A percentile compares a stretch with the other conserved stretches of the same genome.
phyloP scores from a whole-genome alignment of 2,888 invertebrate species.

The Epirrhoe tristata region DNA sequence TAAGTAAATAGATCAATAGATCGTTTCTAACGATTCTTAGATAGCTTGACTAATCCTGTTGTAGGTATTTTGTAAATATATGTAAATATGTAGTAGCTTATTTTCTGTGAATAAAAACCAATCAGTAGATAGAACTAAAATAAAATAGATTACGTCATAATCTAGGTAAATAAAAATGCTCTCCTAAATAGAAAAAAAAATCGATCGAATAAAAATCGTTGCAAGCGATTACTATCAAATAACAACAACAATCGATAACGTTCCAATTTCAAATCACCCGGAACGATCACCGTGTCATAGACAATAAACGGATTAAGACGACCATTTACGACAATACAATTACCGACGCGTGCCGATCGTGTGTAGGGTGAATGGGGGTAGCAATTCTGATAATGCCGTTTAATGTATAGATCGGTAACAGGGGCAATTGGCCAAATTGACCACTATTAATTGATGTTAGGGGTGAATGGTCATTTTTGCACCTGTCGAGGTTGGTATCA shows the following conservation, averaged over 20 bases:
- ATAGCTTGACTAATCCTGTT: too few relatives aligned
- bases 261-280: slow-evolving; percentile 60
- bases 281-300: slow-evolving; percentile 57
- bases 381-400: slow-evolving; percentile 69
- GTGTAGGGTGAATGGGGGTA: slow-evolving; percentile 50
- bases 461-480: slow-evolving; percentile 48
- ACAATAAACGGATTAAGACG: slow-evolving; percentile 72
- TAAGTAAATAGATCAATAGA: too few relatives aligned
- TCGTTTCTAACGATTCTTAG: too few relatives aligned
- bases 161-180: not conserved
- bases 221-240: slow-evolving; percentile 1
- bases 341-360: slow-evolving; percentile 70
- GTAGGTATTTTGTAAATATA: too few relatives aligned
- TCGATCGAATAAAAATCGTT: not conserved
- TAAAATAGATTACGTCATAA: too few relatives aligned
- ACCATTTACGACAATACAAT: slow-evolving; percentile 69
- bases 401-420: slow-evolving; percentile 69
- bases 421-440: slow-evolving; percentile 73
- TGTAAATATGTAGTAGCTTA: too few relatives aligned
- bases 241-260: slow-evolving; percentile 26
- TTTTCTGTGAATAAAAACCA: too few relatives aligned
- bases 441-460: slow-evolving; percentile 70
- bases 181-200: not conserved
- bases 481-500: slow-evolving; percentile 40
- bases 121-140: too few relatives aligned